Percentiles rank a stretch among this genome's conserved stretches.
These are phyloP conservation scores for Drosophila pallidifrons DNA, from an alignment of 1,140 invertebrate species.

Conservation along the genomic window DNA sequence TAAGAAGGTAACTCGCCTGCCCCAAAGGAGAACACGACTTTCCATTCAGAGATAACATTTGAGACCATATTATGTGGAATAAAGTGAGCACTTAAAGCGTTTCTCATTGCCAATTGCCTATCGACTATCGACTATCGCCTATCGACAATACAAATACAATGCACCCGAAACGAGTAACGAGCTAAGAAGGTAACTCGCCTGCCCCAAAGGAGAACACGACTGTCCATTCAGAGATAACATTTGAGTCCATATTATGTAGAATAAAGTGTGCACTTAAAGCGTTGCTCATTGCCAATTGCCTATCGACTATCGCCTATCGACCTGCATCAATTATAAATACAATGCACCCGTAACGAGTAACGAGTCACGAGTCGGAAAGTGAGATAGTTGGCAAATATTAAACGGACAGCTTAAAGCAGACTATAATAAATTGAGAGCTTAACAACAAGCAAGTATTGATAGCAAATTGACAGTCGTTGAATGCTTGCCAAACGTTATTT, in stretches of 20 bases:
- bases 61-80: conserved; percentile 52
- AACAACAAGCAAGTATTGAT: conserved; percentile 11
- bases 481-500: neutral
- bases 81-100: conserved; percentile 73
- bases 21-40: neutral
- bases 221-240: conserved; percentile 64
- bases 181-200: conserved; percentile 8
- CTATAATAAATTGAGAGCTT: conserved; percentile 66
- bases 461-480: conserved; percentile 24
- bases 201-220: neutral
- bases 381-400: conserved; percentile 37
- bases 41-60: conserved; percentile 65
- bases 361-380: too few species aligned
- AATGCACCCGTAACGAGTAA: too few species aligned
- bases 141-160: too few species aligned
- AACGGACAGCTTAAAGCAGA: conserved; percentile 65
- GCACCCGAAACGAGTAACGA: too few species aligned
- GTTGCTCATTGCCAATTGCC: conserved; percentile 33
- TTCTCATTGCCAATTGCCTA: conserved; percentile 16
- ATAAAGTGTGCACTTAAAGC: conserved; percentile 76
- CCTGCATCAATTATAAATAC: conserved; percentile 63
- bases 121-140: too few species aligned
- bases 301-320: neutral
- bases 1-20: conserved; percentile 9
- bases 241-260: too few species aligned